Evolutionary conservation across 2,888 invertebrate genomes (phyloP).

Genomic region (Eupithecia vulgata): DNA sequence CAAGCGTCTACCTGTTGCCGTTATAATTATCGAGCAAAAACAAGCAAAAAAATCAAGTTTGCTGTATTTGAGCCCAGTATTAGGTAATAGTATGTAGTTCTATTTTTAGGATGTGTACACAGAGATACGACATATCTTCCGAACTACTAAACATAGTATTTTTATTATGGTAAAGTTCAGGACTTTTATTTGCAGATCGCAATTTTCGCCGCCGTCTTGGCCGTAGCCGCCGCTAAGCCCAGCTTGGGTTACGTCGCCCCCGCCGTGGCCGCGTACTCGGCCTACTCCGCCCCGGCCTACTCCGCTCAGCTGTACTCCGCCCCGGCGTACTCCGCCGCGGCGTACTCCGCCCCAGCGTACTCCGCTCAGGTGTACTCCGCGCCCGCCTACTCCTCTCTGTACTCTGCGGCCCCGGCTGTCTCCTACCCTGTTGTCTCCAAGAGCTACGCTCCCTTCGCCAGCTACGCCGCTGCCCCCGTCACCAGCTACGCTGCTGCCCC

Average conservation of each 20-base stretch:
- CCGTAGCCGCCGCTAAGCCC: slow-evolving; percentile 68
- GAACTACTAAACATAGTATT: too few species aligned
- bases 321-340: slow-evolving; percentile 16
- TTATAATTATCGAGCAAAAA: too few species aligned
- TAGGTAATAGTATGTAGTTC: too few species aligned
- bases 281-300: slow-evolving; percentile 12
- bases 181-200: slow-evolving; percentile 54
- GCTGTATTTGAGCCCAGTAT: too few species aligned
- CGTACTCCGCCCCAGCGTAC: slow-evolving; percentile 9
- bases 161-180: too few species aligned
- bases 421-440: slow-evolving; percentile 20
- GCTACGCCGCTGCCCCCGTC: slow-evolving; percentile 20
- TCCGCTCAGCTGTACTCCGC: slow-evolving; percentile 9
- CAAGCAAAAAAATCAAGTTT: too few species aligned
- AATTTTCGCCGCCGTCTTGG: slow-evolving; percentile 57
- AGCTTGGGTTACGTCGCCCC: slow-evolving; percentile 31
- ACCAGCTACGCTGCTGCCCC: slow-evolving; percentile 15
- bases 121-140: too few species aligned
- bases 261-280: slow-evolving; percentile 11
- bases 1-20: too few species aligned
- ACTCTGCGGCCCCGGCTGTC: slow-evolving; percentile 10
- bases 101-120: too few species aligned
- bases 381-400: slow-evolving; percentile 12
- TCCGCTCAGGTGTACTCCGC: slow-evolving; percentile 21
- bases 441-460: slow-evolving; percentile 25